A percentile compares a stretch with the other conserved stretches of the same genome.
Conservation (phyloP, 2,888 invertebrate species). For the Hypercompe scribonia region DNA sequence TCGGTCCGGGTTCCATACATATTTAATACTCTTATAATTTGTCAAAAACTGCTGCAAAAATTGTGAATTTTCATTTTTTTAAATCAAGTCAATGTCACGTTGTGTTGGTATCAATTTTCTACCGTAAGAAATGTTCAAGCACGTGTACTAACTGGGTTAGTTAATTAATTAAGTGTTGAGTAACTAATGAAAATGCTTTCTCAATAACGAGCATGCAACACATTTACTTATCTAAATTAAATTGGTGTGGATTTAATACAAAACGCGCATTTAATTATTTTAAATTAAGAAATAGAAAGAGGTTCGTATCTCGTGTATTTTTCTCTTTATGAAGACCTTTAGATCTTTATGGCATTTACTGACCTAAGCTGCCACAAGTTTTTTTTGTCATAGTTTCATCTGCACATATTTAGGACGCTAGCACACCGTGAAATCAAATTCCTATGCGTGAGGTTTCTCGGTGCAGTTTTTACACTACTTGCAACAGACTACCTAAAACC, state of each 20-base stretch:
- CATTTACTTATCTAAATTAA: background rate
- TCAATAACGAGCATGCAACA: background rate
- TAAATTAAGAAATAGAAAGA: too few species aligned
- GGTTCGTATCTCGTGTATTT: too few species aligned
- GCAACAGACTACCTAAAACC: too few species aligned
- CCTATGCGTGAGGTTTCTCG: too few species aligned
- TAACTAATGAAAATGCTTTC: background rate
- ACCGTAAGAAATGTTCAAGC: background rate
- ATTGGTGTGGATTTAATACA: background rate
- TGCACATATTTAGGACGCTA: too few species aligned
- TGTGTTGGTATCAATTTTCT: background rate
- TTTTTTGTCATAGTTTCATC: too few species aligned
- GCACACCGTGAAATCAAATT: too few species aligned
- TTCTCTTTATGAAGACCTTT: too few species aligned
- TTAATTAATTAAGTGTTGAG: background rate
- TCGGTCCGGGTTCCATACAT: background rate
- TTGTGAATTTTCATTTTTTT: background rate
- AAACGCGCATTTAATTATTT: background rate
- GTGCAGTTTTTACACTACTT: too few species aligned
- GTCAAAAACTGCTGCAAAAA: background rate
- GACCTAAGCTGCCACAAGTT: too few species aligned
- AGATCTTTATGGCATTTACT: too few species aligned
- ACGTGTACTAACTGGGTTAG: background rate
- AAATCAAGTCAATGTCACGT: background rate
- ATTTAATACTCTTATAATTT: background rate